A percentile compares a stretch with the other conserved stretches of the same genome.
phyloP scores from a whole-genome alignment of 1,140 invertebrate genomes.

The Diabrotica undecimpunctata region DNA sequence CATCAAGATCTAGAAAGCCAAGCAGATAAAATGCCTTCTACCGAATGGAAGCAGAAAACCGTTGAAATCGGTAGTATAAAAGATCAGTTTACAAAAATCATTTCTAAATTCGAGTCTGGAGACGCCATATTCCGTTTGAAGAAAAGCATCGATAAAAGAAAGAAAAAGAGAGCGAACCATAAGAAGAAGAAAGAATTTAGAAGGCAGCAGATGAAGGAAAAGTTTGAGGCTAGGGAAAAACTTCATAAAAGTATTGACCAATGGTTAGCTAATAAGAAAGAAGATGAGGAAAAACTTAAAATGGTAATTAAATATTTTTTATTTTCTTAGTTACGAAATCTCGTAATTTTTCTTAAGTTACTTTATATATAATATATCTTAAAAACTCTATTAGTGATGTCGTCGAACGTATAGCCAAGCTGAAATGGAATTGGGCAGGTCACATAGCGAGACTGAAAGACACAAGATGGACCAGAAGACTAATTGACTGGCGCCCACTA shows the following conservation, averaged over 20 bases:
- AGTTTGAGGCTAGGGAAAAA: slow-evolving; percentile 47
- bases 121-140: slow-evolving; percentile 49
- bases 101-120: slow-evolving; percentile 47
- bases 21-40: slow-evolving; percentile 47
- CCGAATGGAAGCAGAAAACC: slow-evolving; percentile 54
- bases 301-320: slow-evolving; percentile 45
- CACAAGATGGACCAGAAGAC: no score
- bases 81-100: slow-evolving; percentile 47
- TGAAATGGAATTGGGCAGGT: no score
- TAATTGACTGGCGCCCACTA: no score
- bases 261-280: slow-evolving; percentile 58
- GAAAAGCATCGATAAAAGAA: slow-evolving; percentile 51
- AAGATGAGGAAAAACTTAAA: slow-evolving; percentile 59
- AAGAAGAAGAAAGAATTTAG: slow-evolving; percentile 49
- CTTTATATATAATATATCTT: no score
- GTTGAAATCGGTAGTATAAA: slow-evolving; percentile 50
- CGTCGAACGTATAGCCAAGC: no score
- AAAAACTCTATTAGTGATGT: no score
- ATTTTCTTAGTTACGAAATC: no score
- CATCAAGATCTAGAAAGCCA: slow-evolving; percentile 49
- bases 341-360: no score
- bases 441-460: no score
- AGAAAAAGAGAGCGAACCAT: slow-evolving; percentile 54
- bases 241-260: slow-evolving; percentile 57
- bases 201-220: slow-evolving; percentile 48